phyloP scores from a whole-genome alignment of 2,797 vertebrate genomes.

The Adelosebastes latens region DNA sequence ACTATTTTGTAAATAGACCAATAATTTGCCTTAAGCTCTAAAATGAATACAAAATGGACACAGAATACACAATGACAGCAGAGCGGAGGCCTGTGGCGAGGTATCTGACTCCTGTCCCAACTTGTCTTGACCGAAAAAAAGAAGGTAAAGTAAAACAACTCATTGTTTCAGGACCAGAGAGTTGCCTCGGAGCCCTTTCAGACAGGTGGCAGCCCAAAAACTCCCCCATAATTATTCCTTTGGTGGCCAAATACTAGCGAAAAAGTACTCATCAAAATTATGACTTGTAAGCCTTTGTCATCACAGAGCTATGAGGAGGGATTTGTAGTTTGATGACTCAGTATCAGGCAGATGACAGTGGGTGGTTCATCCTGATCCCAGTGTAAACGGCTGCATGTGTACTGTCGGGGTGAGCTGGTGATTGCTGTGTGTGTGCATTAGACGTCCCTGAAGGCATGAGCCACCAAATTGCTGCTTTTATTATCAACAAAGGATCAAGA shows the following conservation, averaged over 20 bases:
- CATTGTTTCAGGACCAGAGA: constrained; percentile 60
- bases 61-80: constrained; percentile 33
- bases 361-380: constrained; percentile 41
- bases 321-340: constrained; percentile 37
- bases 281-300: constrained; percentile 35
- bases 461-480: constrained; percentile 17
- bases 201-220: constrained; percentile 39
- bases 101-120: constrained; percentile 66
- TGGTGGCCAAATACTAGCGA: constrained; percentile 1
- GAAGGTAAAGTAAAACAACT: constrained; percentile 37
- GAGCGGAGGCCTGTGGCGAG: constrained; percentile 46
- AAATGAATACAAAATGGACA: constrained; percentile 20
- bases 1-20: constrained; percentile 12
- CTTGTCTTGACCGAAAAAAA: constrained; percentile 64
- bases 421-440: background rate
- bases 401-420: background rate
- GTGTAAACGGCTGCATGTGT: constrained; percentile 32
- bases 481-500: background rate
- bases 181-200: constrained; percentile 39
- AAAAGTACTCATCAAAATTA: constrained; percentile 8
- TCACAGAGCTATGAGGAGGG: background rate
- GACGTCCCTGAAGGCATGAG: background rate
- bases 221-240: constrained; percentile 46
- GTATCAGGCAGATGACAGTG: constrained; percentile 16
- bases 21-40: background rate